phyloP scores from a whole-genome alignment of 2,797 vertebrate species.

The Eidolon dupreanum region DNA sequence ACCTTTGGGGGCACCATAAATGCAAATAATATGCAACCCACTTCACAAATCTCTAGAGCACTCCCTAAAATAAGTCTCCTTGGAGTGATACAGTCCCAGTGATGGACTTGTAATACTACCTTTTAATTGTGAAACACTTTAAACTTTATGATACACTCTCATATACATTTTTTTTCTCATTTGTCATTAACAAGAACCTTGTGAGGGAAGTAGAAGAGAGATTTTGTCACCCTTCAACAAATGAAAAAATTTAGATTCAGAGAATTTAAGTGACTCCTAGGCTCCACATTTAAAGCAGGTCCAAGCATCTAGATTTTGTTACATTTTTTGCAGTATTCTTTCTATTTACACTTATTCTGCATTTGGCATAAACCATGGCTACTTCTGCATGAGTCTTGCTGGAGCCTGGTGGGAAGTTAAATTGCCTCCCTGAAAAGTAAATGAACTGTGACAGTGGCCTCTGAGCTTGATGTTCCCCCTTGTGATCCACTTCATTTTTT shows the following conservation, averaged over 20 bases:
- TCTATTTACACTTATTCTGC: neutral
- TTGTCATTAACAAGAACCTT: neutral
- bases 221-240: neutral
- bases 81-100: neutral
- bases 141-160: neutral
- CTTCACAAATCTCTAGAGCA: neutral
- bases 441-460: neutral
- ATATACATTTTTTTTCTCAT: neutral
- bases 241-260: neutral
- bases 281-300: neutral
- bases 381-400: neutral
- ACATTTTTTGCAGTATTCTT: neutral
- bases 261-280: neutral
- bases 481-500: neutral
- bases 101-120: neutral
- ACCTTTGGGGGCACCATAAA: neutral
- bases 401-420: neutral
- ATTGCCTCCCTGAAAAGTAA: conserved; percentile 20
- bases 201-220: neutral
- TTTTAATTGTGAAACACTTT: neutral
- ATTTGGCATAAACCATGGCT: neutral
- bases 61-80: neutral
- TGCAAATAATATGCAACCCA: neutral
- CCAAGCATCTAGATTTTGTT: neutral
- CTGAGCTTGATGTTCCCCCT: neutral